Base-by-base conservation (phyloP, 2,797 vertebrate species). In the Corythornis leucogaster region DNA sequence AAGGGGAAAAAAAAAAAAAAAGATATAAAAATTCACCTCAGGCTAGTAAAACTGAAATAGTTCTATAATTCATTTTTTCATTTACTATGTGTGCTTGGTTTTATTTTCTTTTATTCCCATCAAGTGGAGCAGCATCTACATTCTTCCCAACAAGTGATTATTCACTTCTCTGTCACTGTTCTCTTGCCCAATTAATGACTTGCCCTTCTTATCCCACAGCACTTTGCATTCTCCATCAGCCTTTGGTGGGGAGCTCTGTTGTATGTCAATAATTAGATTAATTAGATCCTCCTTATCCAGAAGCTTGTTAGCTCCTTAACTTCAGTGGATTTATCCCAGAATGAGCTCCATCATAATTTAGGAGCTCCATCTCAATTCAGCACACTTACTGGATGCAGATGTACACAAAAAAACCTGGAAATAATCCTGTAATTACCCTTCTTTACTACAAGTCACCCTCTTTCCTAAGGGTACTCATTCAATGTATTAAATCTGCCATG, bases 381-480 rank as follows among this genome's bases (percentile, higher is more conserved):
- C 46, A 57, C 28, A 22, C 6, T 66, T 30, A 42, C 1, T 18
- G 0, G 0, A 31, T 31, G 10, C 25, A 90, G n/a, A 46, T 5
- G 6, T 20, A 80, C 8, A 78, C 15, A 63, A 45, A 50, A 80
- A 63, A 45, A 45, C 40, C 4, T 20, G 26, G 38, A 66, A 90
- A 86, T 11, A 73, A 95, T 78, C 12, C 42, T 50, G 38, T 35
- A 76, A 90, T 71, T 75, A 81, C 84, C 55, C 55, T 79, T 78
- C 67, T 51, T 68, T 30, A 70, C 48, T 22, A 58, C 30, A 79
- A 69, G n/a, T 30, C 25, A 24, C 20, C 12, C 28, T 83, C 51
- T 54, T 63, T 40, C 67, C 75, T 58, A 30, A 69, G 59, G 53
- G n/a, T 58, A 31, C 30, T 55, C 31, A 89, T 58, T 80, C 24